phyloP scores from a whole-genome alignment of 2,888 invertebrate species.

The Theodoxus fluviatilis region DNA sequence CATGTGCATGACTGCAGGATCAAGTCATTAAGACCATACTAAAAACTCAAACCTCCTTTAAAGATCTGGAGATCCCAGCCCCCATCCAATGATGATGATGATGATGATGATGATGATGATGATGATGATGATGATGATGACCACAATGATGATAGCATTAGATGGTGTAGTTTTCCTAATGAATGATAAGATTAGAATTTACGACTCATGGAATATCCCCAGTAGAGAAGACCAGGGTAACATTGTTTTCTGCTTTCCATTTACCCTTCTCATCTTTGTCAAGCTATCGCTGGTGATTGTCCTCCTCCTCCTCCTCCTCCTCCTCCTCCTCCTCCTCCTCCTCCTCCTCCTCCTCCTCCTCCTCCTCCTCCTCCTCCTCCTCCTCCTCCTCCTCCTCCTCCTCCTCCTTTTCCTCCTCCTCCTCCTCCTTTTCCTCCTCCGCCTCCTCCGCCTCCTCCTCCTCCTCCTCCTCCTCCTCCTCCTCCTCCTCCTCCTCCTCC shows the following conservation, averaged over 20 bases:
- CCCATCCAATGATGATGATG: slow-evolving; percentile 1
- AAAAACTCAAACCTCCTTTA: too few species aligned
- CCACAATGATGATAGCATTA: not conserved
- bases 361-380: not conserved
- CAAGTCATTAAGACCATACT: too few species aligned
- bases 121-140: not conserved
- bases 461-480: slow-evolving; percentile 4
- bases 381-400: too few species aligned
- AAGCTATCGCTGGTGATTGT: too few species aligned
- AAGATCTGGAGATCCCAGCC: too few species aligned
- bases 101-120: slow-evolving; percentile 4
- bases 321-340: not conserved
- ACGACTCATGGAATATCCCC: too few species aligned
- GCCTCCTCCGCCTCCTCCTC: not conserved
- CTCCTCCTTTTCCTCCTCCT: not conserved
- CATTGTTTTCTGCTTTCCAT: too few species aligned
- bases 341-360: not conserved
- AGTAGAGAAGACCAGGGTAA: too few species aligned
- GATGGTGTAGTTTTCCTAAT: not conserved
- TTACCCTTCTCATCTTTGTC: too few species aligned
- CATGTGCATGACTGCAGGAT: too few species aligned
- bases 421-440: not conserved
- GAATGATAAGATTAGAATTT: not conserved
- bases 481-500: not conserved
- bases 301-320: not conserved